Base-by-base conservation (phyloP, 2,888 invertebrate species). In the Crocallis elinguaria region DNA sequence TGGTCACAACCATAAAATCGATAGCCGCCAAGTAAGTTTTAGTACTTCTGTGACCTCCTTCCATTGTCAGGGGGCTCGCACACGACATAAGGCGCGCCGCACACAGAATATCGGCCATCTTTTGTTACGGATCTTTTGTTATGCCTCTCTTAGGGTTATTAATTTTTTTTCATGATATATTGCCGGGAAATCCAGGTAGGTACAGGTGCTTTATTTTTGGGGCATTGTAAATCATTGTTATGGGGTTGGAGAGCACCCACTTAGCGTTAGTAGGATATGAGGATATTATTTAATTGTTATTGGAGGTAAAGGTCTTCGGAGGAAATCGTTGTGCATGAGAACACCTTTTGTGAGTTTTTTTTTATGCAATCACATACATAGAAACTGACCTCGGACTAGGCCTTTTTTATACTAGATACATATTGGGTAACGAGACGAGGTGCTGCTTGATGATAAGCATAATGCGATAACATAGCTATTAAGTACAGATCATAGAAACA, bases 1-100 rank as follows among this genome's bases (percentile, higher is more conserved):
- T 41, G 41, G 49, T 46, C 50, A 44, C 35, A 54, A 53, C 46
- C 38, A 51, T 25, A 49, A 52, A 67, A 71, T 69, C 71, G 66
- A 75, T 75, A 66, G 36, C 45, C 35, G 38, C 50, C 44, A 66
- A 67, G 64, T 62, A 66, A 62, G 66, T 64, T 63, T 49, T 57
- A 51, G 62, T 62, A 58, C 65, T 69, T 65, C 69, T 66, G 68
- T 78, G 84, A 82, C 83, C 83, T 73, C 68, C 57, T 83, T 83
- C 66, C 46, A 60, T 71, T 74, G 73, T 73, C 44, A 58, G 39
- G 44, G 44, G 17, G 16, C 45, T 29, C 46, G 50, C 45, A 46
- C 46, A 52, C 46, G 36, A 56, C 37, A 53, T 57, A 41, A 50
- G 62, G 37, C 43, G 51, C 57, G 37, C 30, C 37, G 32, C 43